Percentiles rank a stretch among this genome's conserved stretches.
Evolutionary conservation across 2,113 vertebrate species (phyloP).

Genomic region (Erythrolamprus reginae): DNA sequence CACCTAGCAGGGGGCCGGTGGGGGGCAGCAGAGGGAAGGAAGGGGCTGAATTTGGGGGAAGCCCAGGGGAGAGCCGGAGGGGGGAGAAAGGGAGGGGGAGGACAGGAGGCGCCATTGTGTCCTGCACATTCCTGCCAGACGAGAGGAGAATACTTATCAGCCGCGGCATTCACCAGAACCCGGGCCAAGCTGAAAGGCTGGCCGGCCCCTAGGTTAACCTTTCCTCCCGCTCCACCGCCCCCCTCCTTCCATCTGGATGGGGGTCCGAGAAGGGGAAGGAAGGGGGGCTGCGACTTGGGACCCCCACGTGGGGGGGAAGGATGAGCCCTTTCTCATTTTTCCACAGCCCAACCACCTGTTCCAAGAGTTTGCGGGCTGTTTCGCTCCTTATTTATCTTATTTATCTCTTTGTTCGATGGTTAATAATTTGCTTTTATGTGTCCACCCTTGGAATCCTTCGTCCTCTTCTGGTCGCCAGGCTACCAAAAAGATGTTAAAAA

Average conservation of each 20-base stretch:
- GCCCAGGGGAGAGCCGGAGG: not conserved
- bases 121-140: slow-evolving; percentile 14
- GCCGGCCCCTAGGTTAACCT: slow-evolving; percentile 10
- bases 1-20: too few species aligned
- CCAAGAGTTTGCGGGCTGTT: not conserved
- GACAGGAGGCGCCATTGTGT: slow-evolving; percentile 5
- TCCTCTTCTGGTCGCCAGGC: too few species aligned
- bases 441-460: not conserved
- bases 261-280: not conserved
- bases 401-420: not conserved
- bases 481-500: too few species aligned
- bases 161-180: slow-evolving; percentile 1
- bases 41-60: not conserved
- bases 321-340: not conserved
- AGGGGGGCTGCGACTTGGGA: not conserved
- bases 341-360: not conserved
- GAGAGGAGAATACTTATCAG: slow-evolving; percentile 23
- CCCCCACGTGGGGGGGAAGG: not conserved
- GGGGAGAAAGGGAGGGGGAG: not conserved
- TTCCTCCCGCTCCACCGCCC: not conserved
- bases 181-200: slow-evolving; percentile 15
- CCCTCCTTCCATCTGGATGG: not conserved
- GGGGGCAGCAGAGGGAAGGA: not conserved
- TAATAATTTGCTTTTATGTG: not conserved
- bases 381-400: not conserved